A percentile compares a stretch with the other conserved stretches of the same genome.
Conservation (phyloP, 2,113 vertebrate species). For the Elgaria multicarinata region DNA sequence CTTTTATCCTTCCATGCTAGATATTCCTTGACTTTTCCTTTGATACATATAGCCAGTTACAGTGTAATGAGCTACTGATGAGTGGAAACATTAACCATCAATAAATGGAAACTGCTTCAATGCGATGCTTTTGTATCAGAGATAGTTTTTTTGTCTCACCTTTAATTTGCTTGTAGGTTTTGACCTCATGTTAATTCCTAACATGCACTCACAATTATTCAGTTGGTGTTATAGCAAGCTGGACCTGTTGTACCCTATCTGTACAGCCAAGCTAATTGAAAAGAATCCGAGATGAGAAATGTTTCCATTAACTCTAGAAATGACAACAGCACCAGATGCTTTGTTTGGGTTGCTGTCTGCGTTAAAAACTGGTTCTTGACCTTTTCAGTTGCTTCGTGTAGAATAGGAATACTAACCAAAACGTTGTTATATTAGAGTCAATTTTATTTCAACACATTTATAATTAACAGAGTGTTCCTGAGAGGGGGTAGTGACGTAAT, state of each 20-base stretch:
- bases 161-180: conserved; percentile 3
- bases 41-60: background rate
- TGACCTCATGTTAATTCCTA: conserved; percentile 1
- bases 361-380: background rate
- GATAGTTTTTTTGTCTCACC: background rate
- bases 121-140: conserved; percentile 1
- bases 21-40: background rate
- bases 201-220: conserved; percentile 4
- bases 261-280: background rate
- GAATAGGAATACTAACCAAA: background rate
- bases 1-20: background rate
- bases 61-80: background rate
- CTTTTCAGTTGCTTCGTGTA: background rate
- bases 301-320: conserved; percentile 13
- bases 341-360: background rate
- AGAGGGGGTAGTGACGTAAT: background rate
- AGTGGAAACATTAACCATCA: conserved; percentile 5
- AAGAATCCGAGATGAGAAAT: background rate
- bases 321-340: background rate
- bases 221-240: fast-evolving
- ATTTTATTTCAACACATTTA: background rate
- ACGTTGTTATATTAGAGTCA: background rate
- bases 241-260: background rate
- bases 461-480: background rate
- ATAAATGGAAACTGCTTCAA: background rate